These are phyloP conservation scores for Julus scandinavius DNA, from an alignment of 2,888 invertebrate genomes.

Conservation along the genomic window DNA sequence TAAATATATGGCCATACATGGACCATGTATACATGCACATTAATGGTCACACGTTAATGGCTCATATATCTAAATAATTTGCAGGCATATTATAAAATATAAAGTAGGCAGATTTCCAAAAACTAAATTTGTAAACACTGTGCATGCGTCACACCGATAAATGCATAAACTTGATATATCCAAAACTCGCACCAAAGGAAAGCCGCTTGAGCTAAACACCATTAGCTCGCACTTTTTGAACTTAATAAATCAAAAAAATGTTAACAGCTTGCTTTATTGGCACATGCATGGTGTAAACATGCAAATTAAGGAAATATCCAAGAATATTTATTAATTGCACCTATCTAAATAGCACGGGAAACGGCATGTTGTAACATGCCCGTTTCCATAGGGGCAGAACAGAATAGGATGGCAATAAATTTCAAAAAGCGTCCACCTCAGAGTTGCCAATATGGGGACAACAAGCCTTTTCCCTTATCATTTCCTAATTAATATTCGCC, in stretches of 20 bases:
- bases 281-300: neutral
- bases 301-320: neutral
- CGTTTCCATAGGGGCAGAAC: neutral
- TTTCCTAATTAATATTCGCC: conserved; percentile 9
- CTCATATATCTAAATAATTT: no score
- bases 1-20: no score
- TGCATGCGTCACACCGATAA: no score
- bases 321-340: neutral
- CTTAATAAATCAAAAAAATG: neutral
- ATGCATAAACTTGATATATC: no score
- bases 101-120: no score
- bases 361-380: neutral
- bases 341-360: neutral
- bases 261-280: neutral
- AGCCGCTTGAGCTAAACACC: no score
- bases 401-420: neutral
- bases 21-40: no score
- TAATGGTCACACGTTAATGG: no score
- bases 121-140: no score
- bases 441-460: neutral
- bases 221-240: neutral
- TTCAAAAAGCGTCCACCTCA: neutral
- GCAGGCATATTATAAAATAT: no score
- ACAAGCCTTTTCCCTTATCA: neutral
- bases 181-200: no score